phyloP scores from a whole-genome alignment of 64 coral and sea anemone genomes.

The Pachyseris speciosa region DNA sequence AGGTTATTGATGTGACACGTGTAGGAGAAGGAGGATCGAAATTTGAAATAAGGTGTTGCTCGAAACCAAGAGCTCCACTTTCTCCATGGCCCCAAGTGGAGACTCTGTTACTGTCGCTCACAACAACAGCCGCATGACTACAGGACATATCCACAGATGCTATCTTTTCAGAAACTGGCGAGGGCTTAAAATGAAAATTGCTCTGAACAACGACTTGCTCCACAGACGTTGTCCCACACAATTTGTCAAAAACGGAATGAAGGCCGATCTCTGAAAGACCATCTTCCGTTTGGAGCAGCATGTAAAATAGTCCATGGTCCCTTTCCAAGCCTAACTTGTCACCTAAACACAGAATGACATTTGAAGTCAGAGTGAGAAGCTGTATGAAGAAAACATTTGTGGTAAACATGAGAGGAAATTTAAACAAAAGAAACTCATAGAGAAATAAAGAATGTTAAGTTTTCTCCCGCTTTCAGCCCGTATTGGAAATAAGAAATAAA shows the following conservation, averaged over 20 bases:
- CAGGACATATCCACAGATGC: conserved; percentile 48
- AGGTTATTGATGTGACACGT: background rate
- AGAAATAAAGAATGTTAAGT: no score
- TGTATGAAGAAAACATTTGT: no score
- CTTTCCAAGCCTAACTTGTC: conserved; percentile 18
- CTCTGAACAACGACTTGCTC: conserved; percentile 29
- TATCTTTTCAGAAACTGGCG: conserved; percentile 14
- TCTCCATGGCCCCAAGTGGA: conserved; percentile 60
- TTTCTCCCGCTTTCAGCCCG: no score
- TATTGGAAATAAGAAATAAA: no score
- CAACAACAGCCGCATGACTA: conserved; percentile 51
- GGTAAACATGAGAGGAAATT: no score
- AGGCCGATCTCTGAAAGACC: conserved; percentile 61
- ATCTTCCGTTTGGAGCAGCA: conserved; percentile 60
- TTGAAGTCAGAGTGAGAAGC: background rate
- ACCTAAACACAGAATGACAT: background rate
- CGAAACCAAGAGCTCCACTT: conserved; percentile 48
- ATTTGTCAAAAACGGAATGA: background rate
- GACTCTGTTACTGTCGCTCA: background rate
- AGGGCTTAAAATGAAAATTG: conserved; percentile 50
- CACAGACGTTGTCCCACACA: background rate
- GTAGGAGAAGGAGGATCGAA: background rate
- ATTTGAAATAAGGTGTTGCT: background rate
- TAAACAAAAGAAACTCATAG: no score
- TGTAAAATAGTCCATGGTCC: conserved; percentile 64